Conservation (phyloP, 2,113 vertebrate genomes). For the Notiomystis cincta region DNA sequence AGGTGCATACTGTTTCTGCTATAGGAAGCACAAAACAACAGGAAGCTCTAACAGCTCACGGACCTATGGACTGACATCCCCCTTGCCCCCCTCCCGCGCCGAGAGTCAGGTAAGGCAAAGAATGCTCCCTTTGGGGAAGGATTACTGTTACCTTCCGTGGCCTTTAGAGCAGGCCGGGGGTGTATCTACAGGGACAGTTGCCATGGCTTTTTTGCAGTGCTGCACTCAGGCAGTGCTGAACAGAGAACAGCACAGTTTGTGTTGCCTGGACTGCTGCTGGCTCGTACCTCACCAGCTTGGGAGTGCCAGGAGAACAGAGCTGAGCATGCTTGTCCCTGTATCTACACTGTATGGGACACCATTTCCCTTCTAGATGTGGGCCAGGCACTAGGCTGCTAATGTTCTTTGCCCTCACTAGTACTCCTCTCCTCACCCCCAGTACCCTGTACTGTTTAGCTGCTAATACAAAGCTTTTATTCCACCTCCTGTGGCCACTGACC, state of each 20-base stretch:
- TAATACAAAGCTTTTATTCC: background rate
- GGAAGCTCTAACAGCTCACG: background rate
- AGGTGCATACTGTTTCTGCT: slow-evolving; percentile 42
- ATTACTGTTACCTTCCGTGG: background rate
- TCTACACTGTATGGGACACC: background rate
- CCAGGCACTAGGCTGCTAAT: background rate
- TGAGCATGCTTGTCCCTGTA: background rate
- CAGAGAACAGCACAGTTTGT: background rate
- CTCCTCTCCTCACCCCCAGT: background rate
- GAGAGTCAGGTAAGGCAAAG: background rate
- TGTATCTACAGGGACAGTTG: background rate
- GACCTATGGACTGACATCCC: background rate
- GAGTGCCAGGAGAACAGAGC: background rate
- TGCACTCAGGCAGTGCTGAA: background rate
- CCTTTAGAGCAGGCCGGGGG: background rate
- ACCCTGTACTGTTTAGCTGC: background rate
- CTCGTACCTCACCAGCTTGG: background rate
- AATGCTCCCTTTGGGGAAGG: background rate
- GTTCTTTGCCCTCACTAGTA: background rate
- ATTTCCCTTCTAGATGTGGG: background rate
- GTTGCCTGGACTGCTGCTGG: background rate
- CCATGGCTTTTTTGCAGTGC: background rate
- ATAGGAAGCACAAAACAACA: slow-evolving; percentile 43
- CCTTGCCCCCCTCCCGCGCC: background rate
- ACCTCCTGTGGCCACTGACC: accelerated